A percentile compares a stretch with the other conserved stretches of the same genome.
Conservation (phyloP, 2,113 vertebrate genomes). For the Aegypius monachus region DNA sequence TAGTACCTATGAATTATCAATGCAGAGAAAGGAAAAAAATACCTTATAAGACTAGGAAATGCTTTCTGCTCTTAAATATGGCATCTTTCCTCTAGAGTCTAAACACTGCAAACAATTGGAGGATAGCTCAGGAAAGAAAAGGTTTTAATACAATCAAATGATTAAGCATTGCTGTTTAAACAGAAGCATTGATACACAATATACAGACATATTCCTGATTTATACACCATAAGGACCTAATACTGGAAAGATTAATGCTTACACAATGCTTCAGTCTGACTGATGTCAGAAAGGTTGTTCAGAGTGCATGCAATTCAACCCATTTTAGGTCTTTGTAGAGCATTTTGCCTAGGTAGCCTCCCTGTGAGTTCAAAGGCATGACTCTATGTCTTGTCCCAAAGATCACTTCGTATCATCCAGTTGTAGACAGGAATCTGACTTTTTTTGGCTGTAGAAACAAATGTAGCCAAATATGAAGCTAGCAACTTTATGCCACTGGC, state of each 20-base stretch:
- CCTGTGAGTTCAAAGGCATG: background rate
- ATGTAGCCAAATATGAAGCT: background rate
- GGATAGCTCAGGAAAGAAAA: background rate
- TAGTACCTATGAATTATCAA: background rate
- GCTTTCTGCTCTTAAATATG: background rate
- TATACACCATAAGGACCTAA: background rate
- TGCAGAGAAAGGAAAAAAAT: background rate
- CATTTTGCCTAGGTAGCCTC: background rate
- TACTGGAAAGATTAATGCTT: background rate
- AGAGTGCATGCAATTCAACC: background rate
- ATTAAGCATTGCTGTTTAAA: background rate
- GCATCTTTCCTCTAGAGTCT: background rate
- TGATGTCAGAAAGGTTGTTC: background rate
- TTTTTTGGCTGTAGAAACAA: background rate
- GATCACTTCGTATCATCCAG: background rate
- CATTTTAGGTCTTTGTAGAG: background rate
- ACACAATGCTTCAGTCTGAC: background rate
- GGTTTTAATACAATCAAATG: background rate
- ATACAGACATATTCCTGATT: background rate
- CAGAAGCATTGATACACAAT: background rate
- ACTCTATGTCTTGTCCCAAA: background rate
- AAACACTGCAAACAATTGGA: background rate
- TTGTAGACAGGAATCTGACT: background rate
- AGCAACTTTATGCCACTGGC: background rate
- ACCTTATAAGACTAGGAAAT: background rate